phyloP scores from a whole-genome alignment of 2,888 invertebrate species.

The Limenitis arthemis region DNA sequence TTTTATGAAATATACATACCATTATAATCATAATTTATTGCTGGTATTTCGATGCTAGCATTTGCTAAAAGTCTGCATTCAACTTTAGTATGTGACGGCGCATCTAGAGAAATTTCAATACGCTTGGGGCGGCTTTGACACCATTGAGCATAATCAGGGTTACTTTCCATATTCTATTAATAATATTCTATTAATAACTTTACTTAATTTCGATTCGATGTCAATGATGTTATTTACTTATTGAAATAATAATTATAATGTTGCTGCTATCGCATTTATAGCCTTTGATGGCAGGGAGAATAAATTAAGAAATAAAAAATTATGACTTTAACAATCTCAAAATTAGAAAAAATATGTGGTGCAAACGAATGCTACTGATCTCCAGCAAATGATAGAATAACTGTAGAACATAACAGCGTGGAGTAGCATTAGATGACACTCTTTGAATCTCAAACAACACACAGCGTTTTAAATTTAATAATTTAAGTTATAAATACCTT shows the following conservation, averaged over 20 bases:
- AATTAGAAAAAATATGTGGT: too few relatives aligned
- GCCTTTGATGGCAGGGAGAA: too few relatives aligned
- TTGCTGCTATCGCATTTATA: too few relatives aligned
- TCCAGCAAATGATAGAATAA: not conserved
- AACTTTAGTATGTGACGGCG: conserved; percentile 51
- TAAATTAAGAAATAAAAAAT: too few relatives aligned
- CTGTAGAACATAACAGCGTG: too few relatives aligned
- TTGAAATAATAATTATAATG: too few relatives aligned
- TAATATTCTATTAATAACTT: not conserved
- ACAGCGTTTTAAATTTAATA: not conserved
- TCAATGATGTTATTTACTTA: too few relatives aligned
- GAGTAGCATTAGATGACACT: too few relatives aligned
- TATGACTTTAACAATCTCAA: too few relatives aligned
- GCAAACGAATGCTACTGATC: too few relatives aligned
- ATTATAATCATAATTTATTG: not conserved
- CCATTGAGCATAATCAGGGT: conserved; percentile 81
- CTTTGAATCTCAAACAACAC: not conserved
- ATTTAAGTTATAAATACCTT: conserved; percentile 61
- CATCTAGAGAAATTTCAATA: conserved; percentile 77
- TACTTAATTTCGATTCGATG: too few relatives aligned
- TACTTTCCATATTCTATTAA: conserved; percentile 73
- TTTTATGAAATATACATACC: not conserved
- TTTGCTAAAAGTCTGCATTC: conserved; percentile 40
- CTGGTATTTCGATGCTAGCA: not conserved
- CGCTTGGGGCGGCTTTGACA: conserved; percentile 84